A percentile compares a stretch with the other conserved stretches of the same genome.
phyloP scores from a whole-genome alignment of 2,888 invertebrate genomes.

The Cartodere bifasciata region DNA sequence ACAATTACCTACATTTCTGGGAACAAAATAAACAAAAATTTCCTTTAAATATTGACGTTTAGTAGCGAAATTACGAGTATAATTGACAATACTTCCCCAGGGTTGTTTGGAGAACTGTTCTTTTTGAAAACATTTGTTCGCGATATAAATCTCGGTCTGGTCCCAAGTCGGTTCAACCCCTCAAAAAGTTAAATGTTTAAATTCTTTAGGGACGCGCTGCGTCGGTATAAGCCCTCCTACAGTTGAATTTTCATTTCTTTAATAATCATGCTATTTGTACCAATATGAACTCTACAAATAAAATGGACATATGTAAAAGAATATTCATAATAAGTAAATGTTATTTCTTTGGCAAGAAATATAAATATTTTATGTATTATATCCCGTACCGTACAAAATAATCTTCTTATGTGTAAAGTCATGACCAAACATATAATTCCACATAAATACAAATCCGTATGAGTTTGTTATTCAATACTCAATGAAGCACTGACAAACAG shows the following conservation, averaged over 20 bases:
- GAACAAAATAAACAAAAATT: constrained; percentile 19
- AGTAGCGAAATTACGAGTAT: constrained; percentile 13
- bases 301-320: too few relatives aligned
- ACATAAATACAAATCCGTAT: too few relatives aligned
- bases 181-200: constrained; percentile 35
- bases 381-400: too few relatives aligned
- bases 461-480: too few relatives aligned
- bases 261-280: too few relatives aligned
- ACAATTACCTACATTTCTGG: constrained; percentile 1
- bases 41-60: constrained; percentile 23
- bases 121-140: constrained; percentile 26
- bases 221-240: constrained; percentile 19
- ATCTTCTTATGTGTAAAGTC: too few relatives aligned
- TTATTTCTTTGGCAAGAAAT: too few relatives aligned
- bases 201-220: constrained; percentile 31
- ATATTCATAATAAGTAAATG: too few relatives aligned
- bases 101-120: constrained; percentile 25
- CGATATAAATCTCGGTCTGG: constrained; percentile 27
- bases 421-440: too few relatives aligned
- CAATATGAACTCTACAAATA: too few relatives aligned
- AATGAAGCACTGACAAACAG: too few relatives aligned
- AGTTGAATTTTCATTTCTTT: constrained; percentile 21
- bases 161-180: constrained; percentile 25
- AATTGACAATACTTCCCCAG: constrained; percentile 22
- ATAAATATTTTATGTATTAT: too few relatives aligned